Evolutionary conservation across 2,888 invertebrate genomes (phyloP), one percentile per base, ranked within the genome.

Genomic region (Synergus laeviventris): DNA sequence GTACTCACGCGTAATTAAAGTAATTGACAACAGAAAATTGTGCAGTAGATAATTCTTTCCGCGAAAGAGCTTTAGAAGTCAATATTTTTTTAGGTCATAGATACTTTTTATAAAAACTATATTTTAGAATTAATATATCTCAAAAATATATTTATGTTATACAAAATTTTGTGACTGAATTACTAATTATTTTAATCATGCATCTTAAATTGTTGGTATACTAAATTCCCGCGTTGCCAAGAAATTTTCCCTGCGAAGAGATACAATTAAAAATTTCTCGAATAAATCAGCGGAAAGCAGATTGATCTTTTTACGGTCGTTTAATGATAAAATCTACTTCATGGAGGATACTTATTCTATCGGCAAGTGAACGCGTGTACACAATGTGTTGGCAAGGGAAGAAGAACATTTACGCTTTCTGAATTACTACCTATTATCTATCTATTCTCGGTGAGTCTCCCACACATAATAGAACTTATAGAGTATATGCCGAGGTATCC

Each of bases 271-370:
- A 45, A 70, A 70, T 49, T 31, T 49, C 31, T 49, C 31, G 70
- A 70, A 31, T 70, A 70, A 78, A 84, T 81, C 81, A 78, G 75
- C 81, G 79, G 82, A 81, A 84, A 82, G 82, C 74, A 54, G 81
- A 79, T 79, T 75, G 79, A 77, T 81, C 79, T 81, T 79, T 81
- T 79, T 78, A 78, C 78, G 78, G 77, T 76, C 77, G 76, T 80
- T 78, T 78, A 76, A 73, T 56, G 56, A 74, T 74, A 76, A 78
- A 76, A 80, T 59, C 74, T 78, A 77, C 77, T 76, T 59, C 54
- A 77, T 76, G 76, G 76, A 74, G 73, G 76, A 76, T 75, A 74
- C 76, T 73, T 61, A 77, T 77, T 74, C 76, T 74, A 75, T 81
- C 66, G 59, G 77, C 76, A 77, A 74, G 75, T 78, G 75, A 62